Conservation (phyloP, 2,113 vertebrate genomes). For the Caracal caracal region DNA sequence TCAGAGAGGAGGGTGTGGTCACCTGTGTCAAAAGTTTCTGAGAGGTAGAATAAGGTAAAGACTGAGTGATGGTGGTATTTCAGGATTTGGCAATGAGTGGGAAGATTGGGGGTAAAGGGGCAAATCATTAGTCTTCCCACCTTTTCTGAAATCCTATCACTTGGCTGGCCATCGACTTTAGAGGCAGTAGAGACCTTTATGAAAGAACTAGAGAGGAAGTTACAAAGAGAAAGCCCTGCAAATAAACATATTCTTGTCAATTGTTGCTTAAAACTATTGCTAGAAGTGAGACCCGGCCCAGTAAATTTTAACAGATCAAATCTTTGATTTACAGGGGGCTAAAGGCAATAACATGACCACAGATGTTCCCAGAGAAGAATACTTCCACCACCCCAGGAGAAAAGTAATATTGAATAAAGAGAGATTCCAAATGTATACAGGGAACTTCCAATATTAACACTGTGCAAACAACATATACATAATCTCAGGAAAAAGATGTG, state of each 20-base stretch:
- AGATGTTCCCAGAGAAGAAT: neutral
- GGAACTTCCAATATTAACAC: neutral
- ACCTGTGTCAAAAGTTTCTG: neutral
- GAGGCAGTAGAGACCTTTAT: neutral
- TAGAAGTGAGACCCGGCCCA: neutral
- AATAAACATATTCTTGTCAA: neutral
- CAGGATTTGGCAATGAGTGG: neutral
- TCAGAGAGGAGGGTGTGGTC: neutral
- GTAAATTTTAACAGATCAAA: neutral
- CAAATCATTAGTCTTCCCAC: neutral
- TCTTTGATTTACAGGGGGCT: neutral
- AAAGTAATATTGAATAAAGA: slow-evolving; percentile 12
- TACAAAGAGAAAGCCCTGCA: neutral
- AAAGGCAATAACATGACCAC: neutral
- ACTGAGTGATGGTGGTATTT: neutral
- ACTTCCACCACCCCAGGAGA: neutral
- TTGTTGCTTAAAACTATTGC: neutral
- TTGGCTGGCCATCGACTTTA: neutral
- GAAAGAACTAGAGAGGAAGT: neutral
- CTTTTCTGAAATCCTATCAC: neutral
- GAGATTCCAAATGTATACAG: neutral
- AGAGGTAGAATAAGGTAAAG: neutral
- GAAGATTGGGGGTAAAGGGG: neutral
- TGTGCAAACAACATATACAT: slow-evolving; percentile 12
- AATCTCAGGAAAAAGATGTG: neutral